Evolutionary conservation across 2,797 vertebrate genomes (phyloP).

Genomic region (Eulemur albifrons): DNA sequence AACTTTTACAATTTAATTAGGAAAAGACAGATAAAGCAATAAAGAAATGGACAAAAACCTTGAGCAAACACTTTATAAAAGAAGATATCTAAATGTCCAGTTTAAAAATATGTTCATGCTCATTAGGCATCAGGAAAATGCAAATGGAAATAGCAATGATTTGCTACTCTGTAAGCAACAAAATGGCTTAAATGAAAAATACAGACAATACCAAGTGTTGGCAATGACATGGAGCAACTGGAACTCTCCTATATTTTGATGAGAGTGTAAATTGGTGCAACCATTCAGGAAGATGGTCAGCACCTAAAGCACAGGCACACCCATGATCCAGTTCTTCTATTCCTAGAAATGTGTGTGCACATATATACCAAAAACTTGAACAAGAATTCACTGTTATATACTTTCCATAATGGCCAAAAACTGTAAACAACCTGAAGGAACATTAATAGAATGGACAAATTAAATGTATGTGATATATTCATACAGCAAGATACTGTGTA

Average conservation of each 20-base stretch:
- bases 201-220: not conserved
- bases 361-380: too few species aligned
- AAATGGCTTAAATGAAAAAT: not conserved
- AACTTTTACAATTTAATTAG: not conserved
- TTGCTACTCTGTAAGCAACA: too few species aligned
- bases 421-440: not conserved
- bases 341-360: not conserved
- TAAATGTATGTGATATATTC: not conserved
- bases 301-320: not conserved
- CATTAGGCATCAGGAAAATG: not conserved
- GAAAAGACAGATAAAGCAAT: not conserved
- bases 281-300: not conserved
- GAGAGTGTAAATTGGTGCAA: not conserved
- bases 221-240: accelerated
- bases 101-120: not conserved
- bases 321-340: not conserved
- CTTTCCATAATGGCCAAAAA: not conserved
- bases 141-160: not conserved
- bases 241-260: not conserved
- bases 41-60: not conserved
- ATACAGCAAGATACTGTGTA: not conserved
- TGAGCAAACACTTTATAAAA: not conserved
- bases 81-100: not conserved
- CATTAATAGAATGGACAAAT: not conserved
- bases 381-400: not conserved